Conservation (phyloP, 2,888 invertebrate species). For the Meta bourneti region DNA sequence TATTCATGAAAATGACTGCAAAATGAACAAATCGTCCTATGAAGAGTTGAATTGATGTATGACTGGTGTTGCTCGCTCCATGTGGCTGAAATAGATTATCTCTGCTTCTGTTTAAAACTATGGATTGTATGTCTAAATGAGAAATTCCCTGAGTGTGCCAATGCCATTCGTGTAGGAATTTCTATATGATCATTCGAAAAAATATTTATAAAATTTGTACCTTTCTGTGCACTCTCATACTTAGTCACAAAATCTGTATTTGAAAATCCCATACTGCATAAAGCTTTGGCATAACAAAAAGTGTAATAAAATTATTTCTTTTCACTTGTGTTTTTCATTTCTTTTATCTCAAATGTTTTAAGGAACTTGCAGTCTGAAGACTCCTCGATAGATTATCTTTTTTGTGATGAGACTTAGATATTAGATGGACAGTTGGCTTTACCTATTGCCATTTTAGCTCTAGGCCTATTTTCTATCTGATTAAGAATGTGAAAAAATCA, state of each 20-base stretch:
- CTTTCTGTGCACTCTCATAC: slow-evolving; percentile 38
- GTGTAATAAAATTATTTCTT: slow-evolving; percentile 14
- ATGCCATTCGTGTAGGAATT: not conserved
- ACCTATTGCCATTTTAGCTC: no score
- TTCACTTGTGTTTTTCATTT: slow-evolving; percentile 2
- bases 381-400: not conserved
- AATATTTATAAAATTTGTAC: slow-evolving; percentile 21
- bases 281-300: slow-evolving; percentile 55
- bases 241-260: slow-evolving; percentile 31
- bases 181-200: not conserved
- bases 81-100: not conserved
- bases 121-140: not conserved
- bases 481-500: no score
- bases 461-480: no score
- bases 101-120: slow-evolving; percentile 6
- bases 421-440: not conserved
- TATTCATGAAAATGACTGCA: slow-evolving; percentile 15
- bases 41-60: not conserved
- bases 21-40: slow-evolving; percentile 39
- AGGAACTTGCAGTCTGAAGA: not conserved
- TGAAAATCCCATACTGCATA: slow-evolving; percentile 34
- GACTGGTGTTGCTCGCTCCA: slow-evolving; percentile 14
- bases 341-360: not conserved
- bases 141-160: not conserved
- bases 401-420: not conserved